phyloP scores from a whole-genome alignment of 2,113 vertebrate species.

The Phylloscopus trochiloides region DNA sequence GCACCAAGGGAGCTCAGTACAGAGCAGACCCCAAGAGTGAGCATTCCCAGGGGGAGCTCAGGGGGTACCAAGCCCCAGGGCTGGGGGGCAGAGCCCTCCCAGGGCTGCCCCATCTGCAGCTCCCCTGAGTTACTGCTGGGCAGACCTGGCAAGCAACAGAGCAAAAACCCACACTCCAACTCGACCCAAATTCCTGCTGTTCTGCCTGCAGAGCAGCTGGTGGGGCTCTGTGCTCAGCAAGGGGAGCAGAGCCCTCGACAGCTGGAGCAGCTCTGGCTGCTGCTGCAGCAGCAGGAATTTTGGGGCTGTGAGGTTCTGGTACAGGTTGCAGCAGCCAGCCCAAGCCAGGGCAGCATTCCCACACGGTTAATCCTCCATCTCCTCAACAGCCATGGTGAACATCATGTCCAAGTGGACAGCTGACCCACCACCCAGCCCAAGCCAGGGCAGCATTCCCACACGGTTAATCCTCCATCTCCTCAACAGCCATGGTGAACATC shows the following conservation, averaged over 20 bases:
- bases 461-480: background rate
- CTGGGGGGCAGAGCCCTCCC: background rate
- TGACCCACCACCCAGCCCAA: background rate
- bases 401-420: accelerated
- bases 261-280: background rate
- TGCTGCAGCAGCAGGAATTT: accelerated
- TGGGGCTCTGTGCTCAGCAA: background rate
- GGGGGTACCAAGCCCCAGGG: background rate
- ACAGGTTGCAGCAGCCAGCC: background rate
- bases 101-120: background rate
- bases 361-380: background rate
- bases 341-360: background rate
- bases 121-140: background rate
- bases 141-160: background rate
- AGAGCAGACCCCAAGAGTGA: background rate
- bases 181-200: background rate
- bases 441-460: background rate
- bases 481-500: accelerated
- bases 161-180: background rate
- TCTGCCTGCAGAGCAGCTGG: background rate
- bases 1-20: background rate
- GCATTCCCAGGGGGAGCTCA: accelerated
- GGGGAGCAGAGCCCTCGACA: background rate
- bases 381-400: accelerated
- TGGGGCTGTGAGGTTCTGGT: background rate